Evolutionary conservation across 2,797 vertebrate species (phyloP).

Genomic region (Gymnocypris eckloni): DNA sequence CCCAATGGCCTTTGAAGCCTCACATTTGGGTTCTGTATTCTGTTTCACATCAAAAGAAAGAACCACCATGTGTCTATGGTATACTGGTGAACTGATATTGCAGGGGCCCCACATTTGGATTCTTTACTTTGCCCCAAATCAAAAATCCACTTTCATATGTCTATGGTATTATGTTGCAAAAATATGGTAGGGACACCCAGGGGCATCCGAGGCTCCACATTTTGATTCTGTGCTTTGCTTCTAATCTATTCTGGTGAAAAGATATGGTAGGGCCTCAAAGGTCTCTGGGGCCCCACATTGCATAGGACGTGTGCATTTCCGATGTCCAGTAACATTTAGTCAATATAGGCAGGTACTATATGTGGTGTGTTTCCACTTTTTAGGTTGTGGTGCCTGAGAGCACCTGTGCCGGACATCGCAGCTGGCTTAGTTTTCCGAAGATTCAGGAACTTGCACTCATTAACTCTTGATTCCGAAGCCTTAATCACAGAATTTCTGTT

Average conservation of each 20-base stretch:
- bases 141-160: neutral
- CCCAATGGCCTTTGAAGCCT: neutral
- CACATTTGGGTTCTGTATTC: neutral
- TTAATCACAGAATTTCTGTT: neutral
- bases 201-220: neutral
- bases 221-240: too few species aligned
- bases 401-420: neutral
- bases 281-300: conserved; percentile 36
- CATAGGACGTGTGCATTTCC: neutral
- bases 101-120: neutral
- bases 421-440: conserved; percentile 6
- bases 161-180: neutral
- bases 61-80: neutral
- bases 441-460: conserved; percentile 15
- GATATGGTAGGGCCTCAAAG: neutral
- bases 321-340: neutral
- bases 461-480: neutral
- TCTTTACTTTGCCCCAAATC: neutral
- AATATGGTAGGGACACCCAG: neutral
- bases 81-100: neutral
- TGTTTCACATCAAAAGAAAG: neutral
- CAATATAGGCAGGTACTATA: conserved; percentile 22
- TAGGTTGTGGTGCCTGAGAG: neutral
- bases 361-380: conserved; percentile 20
- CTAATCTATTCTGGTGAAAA: neutral